Conservation (phyloP, 1,140 invertebrate genomes). For the Drosophila equinoxialis region DNA sequence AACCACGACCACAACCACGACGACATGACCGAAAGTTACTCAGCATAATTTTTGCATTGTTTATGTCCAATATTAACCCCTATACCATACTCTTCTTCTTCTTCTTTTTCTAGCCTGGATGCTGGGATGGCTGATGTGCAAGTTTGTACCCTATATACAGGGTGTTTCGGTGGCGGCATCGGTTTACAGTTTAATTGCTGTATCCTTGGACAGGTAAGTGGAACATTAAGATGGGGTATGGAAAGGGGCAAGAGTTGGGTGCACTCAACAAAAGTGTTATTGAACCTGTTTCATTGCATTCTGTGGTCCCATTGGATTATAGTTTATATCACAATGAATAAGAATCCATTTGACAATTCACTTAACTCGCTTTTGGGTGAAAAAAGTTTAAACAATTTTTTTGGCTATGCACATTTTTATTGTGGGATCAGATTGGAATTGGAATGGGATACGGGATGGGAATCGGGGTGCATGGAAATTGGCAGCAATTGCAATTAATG, state of each 20-base stretch:
- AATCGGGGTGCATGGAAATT: neutral
- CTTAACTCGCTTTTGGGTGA: too few species aligned
- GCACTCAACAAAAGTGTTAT: neutral
- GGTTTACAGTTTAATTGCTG: slow-evolving; percentile 95
- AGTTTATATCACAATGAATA: too few species aligned
- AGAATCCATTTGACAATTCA: too few species aligned
- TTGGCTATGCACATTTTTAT: slow-evolving; percentile 75
- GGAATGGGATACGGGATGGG: slow-evolving; percentile 1
- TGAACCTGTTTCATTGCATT: neutral
- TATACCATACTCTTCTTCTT: slow-evolving; percentile 19
- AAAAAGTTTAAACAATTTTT: slow-evolving; percentile 40
- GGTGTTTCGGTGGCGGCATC: slow-evolving; percentile 97
- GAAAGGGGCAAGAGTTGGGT: neutral
- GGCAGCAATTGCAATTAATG: slow-evolving; percentile 61
- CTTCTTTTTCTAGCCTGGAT: slow-evolving; percentile 90
- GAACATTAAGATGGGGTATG: neutral
- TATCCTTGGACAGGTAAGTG: slow-evolving; percentile 95
- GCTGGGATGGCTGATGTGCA: slow-evolving; percentile 96
- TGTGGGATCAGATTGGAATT: slow-evolving; percentile 53
- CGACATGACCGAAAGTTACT: slow-evolving; percentile 72
- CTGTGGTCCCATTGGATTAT: neutral
- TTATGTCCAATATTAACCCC: slow-evolving; percentile 57
- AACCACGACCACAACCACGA: slow-evolving; percentile 6
- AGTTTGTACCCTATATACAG: slow-evolving; percentile 96
- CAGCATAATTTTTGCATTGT: slow-evolving; percentile 72